Evolutionary conservation across 2,888 invertebrate species (phyloP), one percentile per base, ranked within the genome.

Genomic region (Apodemia hepburni): DNA sequence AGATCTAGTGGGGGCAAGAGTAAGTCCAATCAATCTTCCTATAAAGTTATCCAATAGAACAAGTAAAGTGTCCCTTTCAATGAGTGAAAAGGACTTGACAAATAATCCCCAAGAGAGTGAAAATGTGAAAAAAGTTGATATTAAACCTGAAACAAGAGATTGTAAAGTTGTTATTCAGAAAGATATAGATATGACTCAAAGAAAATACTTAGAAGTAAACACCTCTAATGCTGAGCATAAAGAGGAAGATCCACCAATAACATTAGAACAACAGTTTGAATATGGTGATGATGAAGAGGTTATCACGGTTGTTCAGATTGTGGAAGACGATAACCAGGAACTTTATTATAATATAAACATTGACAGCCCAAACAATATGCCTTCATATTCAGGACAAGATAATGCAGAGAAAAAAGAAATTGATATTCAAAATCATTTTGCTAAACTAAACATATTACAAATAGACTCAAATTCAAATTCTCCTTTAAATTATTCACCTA

Each of bases 231-330:
- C 8, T 7, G 57, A 27, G 15, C 8, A 15, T 29, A 27, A 27
- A n/a, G n/a, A 27, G 5, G n/a, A 57, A n/a, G 54, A 54, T 54
- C 15, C 54, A 15, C 57, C 27, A 69, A 79, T 78, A 74, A 77
- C 78, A 69, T 69, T 78, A 64, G 82, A 81, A 61, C 79, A 84
- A 61, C 83, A 84, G 49, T 68, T 82, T 69, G 81, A 82, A 62
- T 87, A 82, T 78, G 84, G 76, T 70, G 89, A 87, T 76, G 91
- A 92, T 75, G 92, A 92, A 72, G 45, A 45, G 45, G 82, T 92
- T 61, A 90, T 92, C 45, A 92, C 92, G 45, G 82, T 92, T 68
- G 88, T 90, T 18, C 92, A 92, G 76, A 92, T 92, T 67, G 85
- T 92, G 17, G 92, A 92, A 68, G 91, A 92, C 82, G 90, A 90